Evolutionary conservation across 2,888 invertebrate genomes (phyloP), one percentile per base, ranked within the genome.

Genomic region (Thecocarcelia acutangulata): DNA sequence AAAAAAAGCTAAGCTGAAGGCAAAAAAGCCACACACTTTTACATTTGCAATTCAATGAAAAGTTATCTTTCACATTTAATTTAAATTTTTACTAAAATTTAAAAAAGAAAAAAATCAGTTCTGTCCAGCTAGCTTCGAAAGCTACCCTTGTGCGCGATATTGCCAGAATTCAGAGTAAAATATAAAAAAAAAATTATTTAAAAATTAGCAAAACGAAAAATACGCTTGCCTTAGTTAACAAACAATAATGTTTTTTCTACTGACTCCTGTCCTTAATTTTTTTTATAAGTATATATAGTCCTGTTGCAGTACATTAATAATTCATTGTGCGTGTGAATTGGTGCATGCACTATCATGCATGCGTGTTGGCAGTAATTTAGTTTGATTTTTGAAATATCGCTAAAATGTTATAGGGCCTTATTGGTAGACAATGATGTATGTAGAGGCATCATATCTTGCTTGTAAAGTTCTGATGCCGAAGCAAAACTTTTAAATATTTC

Each of bases 311-410:
- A 5, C 48, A 50, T 75, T 52, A 76, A 68, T 52, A 52, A 59
- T 69, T 56, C 54, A 61, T 13, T n/a, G 11, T 52, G 33, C 44
- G 28, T 76, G 76, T 48, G 37, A 28, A 12, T 24, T 69, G 40
- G 17, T 61, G 42, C 69, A 63, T 63, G 56, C 50, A 66, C 74
- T 75, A 66, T 75, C 74, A 58, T 73, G 58, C 58, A 69, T 78
- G 69, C 78, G 66, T 69, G 69, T 66, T 82, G 70, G 54, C 70
- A 69, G 74, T 75, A 82, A 82, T 78, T 75, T 82, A 70, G 82
- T 82, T 82, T 82, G 82, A 82, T 82, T 82, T 78, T 78, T 82
- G 82, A 82, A 82, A 82, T 75, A 78, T 78, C 78, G 78, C 78
- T 63, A 46, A 64, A 74, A 82, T 82, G 82, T 82, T 78, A 82